Conservation (phyloP, 2,888 invertebrate species). For the Ypsolopha scabrella region DNA sequence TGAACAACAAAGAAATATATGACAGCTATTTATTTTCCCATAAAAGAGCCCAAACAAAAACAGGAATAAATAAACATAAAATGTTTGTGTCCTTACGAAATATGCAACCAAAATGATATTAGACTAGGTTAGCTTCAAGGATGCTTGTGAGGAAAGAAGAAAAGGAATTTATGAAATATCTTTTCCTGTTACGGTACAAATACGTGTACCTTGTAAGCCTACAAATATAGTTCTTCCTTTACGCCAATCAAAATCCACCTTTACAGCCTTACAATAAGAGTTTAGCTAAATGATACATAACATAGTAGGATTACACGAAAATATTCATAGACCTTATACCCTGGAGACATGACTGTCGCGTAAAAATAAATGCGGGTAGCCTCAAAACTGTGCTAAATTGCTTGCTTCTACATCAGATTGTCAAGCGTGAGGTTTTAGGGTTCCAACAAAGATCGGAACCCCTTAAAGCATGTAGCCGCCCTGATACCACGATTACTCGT, state of each 20-base stretch:
- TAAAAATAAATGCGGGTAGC: too few relatives aligned
- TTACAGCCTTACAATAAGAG: too few relatives aligned
- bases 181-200: constrained; percentile 31
- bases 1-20: neutral
- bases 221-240: too few relatives aligned
- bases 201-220: constrained; percentile 26
- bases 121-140: neutral
- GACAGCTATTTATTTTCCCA: neutral
- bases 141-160: constrained; percentile 2
- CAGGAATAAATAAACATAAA: neutral
- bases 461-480: too few relatives aligned
- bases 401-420: too few relatives aligned
- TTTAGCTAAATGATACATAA: too few relatives aligned
- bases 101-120: constrained; percentile 2
- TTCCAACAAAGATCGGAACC: too few relatives aligned
- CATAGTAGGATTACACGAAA: constrained; percentile 14
- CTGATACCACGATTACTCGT: too few relatives aligned
- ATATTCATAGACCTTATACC: constrained; percentile 50
- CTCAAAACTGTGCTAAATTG: too few relatives aligned
- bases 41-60: neutral
- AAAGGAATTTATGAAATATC: constrained; percentile 17
- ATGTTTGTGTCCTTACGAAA: neutral
- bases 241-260: too few relatives aligned
- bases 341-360: constrained; percentile 27
- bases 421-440: too few relatives aligned